Evolutionary conservation across 2,888 invertebrate species (phyloP).

Genomic region (Galerucella nymphaeae): DNA sequence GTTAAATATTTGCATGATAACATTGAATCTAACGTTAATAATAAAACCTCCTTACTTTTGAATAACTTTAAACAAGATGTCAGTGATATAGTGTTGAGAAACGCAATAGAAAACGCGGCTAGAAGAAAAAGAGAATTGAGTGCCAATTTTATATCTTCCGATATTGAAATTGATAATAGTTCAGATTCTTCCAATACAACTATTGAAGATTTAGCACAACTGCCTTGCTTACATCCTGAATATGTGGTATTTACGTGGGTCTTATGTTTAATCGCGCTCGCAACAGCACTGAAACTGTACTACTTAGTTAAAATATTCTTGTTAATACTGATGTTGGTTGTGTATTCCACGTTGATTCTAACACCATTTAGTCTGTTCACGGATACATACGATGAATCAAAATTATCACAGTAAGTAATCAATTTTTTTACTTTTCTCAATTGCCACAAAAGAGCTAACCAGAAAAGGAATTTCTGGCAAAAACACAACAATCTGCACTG

Average conservation of each 20-base stretch:
- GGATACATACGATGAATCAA: constrained; percentile 50
- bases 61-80: constrained; percentile 45
- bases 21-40: constrained; percentile 42
- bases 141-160: constrained; percentile 3
- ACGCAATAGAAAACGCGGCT: constrained; percentile 26
- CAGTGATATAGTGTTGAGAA: constrained; percentile 32
- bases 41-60: constrained; percentile 45
- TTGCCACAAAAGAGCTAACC: too few species aligned
- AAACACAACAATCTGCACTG: too few species aligned
- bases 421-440: not conserved
- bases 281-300: constrained; percentile 91
- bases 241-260: constrained; percentile 96
- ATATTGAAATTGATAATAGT: constrained; percentile 13
- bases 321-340: constrained; percentile 79
- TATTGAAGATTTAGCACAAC: not conserved
- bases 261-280: constrained; percentile 88
- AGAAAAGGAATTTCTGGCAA: too few species aligned
- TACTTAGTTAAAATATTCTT: constrained; percentile 86
- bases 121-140: constrained; percentile 22
- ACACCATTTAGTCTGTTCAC: constrained; percentile 53
- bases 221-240: constrained; percentile 72
- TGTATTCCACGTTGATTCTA: constrained; percentile 80
- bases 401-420: constrained; percentile 46
- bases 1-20: constrained; percentile 32
- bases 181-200: not conserved